Base-by-base conservation (phyloP, 2,113 vertebrate species). In the Parus major region DNA sequence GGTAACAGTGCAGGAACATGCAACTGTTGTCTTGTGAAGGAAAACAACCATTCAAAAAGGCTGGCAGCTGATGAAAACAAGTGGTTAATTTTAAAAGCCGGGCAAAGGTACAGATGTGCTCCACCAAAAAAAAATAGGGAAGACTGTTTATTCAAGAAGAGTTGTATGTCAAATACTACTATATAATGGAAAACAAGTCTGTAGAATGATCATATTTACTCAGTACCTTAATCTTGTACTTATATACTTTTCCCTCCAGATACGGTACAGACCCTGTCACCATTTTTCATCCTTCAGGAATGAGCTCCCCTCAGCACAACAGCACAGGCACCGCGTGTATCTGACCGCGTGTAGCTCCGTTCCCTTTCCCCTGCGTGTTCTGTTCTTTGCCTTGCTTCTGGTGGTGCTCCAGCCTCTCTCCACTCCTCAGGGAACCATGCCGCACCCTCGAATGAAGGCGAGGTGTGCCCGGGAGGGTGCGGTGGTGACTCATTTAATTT, bases 271-370 rank as follows among this genome's bases (percentile, higher is more conserved):
- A 71, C 22, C 9, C 5, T 33, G 28, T 41, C 15, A 8, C 35
- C n/a, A 4, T 35, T 73, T 71, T 19, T 20, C n/a, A 4, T 2
- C 23, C 25, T 12, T 28, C 41, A 6, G 49, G 21, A 25, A 5
- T 0, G 23, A 42, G 33, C 24, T 27, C 17, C 15, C 10, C 23
- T 33, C 19, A 27, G 52, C 3, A 19, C 19, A 53, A 19, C 16
- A 59, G 33, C 49, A 17, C 31, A 4, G 33, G 14, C 6, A 2
- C 31, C 8, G 7, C 12, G 5, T 12, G 3, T 3, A 2, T 7
- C 46, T 9, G 18, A 61, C 6, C 4, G 5, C 4, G 3, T 2
- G 28, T 0, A 16, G 41, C 59, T 55, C 24, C 2, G 1, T 2
- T 53, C 28, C 33, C 28, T 6, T 14, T 20, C n/a, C 44, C 49